Evolutionary conservation across 2,113 vertebrate species (phyloP).

Genomic region (Sigmodon hispidus): DNA sequence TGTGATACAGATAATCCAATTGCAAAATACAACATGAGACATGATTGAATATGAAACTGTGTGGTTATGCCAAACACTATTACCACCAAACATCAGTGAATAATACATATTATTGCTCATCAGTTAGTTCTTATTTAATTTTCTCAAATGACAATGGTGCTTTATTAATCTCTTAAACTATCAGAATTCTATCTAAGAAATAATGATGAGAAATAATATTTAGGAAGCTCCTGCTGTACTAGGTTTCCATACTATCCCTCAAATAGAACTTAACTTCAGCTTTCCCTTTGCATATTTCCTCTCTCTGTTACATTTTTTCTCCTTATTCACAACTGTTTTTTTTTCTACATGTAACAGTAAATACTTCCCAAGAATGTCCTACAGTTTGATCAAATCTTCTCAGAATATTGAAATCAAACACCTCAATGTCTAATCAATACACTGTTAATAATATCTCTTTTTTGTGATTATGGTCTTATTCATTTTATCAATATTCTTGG

Average conservation of each 20-base stretch:
- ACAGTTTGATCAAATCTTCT: neutral
- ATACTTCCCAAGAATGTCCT: neutral
- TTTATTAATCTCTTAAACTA: neutral
- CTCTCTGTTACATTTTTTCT: neutral
- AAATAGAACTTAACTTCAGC: neutral
- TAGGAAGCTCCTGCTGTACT: neutral
- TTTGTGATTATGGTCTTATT: neutral
- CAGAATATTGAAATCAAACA: neutral
- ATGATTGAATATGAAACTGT: neutral
- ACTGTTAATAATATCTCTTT: neutral
- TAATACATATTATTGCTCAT: neutral
- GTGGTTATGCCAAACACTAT: neutral
- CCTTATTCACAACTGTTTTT: neutral
- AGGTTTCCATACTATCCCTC: neutral
- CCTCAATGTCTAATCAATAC: neutral
- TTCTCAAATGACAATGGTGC: rapidly evolving
- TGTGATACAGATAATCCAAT: neutral
- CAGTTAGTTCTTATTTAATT: neutral
- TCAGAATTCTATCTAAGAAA: neutral
- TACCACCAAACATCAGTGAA: neutral
- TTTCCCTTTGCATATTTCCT: neutral
- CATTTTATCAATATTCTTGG: neutral
- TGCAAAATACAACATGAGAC: neutral
- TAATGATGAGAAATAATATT: neutral
- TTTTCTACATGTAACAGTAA: neutral